Base-by-base conservation (phyloP, 2,888 invertebrate species). In the Phymatocera aterrima region DNA sequence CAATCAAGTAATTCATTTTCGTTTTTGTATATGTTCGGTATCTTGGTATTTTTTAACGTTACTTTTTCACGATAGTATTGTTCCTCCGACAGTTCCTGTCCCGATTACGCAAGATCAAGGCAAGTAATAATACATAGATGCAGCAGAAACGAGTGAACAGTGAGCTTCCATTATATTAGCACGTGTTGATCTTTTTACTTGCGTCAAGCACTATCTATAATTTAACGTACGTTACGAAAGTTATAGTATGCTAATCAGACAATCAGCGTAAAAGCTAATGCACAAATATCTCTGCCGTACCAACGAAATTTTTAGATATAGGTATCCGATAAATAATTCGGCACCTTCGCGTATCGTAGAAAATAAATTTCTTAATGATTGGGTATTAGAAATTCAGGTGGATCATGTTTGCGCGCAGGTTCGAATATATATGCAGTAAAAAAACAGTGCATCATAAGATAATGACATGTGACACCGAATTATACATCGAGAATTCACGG, bases 121-220 rank as follows among this genome's bases (percentile, higher is more conserved):
- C n/a, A 28, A 60, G 28, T n/a, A 1, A n/a, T 12, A 65, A 28
- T 31, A 0, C 24, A 60, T 12, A 28, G 15, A 8, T 31, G 34
- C 37, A 24, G 60, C n/a, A 40, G 37, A 28, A 37, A 28, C 46
- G 12, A 24, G 68, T 28, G 68, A n/a, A 70, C 24, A 28, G 46
- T 15, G 28, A 46, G 64, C 21, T 37, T 65, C 3, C 21, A 70
- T 70, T 31, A 18, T 10, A n/a, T 48, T 31, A 46, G 28, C 68
- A 70, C 68, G 68, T 70, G 68, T 48, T 70, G 46, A 70, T 70
- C 68, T 70, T 70, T 70, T 70, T 24, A 46, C 46, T 70, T 70
- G n/a, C 24, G 37, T 64, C 34, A 64, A n/a, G 12, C 64, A 1
- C 5, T 18, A 18, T 64, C 64, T 37, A 64, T 64, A 64, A 64